A percentile compares a stretch with the other conserved stretches of the same genome.
phyloP scores from a whole-genome alignment of 2,888 invertebrate species.

The Nomada ruficornis region DNA sequence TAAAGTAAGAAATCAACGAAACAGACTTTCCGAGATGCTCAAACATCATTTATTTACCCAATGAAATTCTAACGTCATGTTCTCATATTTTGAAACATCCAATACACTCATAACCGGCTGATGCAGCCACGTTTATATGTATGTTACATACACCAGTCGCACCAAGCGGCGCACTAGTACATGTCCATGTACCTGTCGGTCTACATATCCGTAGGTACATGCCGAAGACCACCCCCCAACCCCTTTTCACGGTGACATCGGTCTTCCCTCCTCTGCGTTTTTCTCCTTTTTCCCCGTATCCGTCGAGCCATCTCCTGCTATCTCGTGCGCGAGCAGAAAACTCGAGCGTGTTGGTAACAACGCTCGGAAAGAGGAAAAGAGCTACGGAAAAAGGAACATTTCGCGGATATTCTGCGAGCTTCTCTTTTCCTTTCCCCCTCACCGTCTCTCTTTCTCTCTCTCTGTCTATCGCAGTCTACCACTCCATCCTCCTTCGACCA shows the following conservation, averaged over 20 bases:
- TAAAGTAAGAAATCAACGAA: background rate
- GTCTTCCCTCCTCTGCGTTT: slow-evolving; percentile 44
- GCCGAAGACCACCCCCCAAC: slow-evolving; percentile 63
- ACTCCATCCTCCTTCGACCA: slow-evolving; percentile 1
- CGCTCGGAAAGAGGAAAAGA: slow-evolving; percentile 64
- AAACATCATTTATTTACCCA: background rate
- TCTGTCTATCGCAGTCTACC: slow-evolving; percentile 4
- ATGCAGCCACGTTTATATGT: slow-evolving; percentile 21
- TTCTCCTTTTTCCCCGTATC: slow-evolving; percentile 49
- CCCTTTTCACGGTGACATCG: slow-evolving; percentile 57
- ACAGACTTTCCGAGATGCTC: background rate
- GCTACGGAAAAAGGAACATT: slow-evolving; percentile 69
- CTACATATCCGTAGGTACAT: slow-evolving; percentile 62
- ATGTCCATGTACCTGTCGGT: slow-evolving; percentile 64
- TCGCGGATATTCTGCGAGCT: slow-evolving; percentile 46
- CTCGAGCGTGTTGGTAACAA: slow-evolving; percentile 70
- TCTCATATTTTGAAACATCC: background rate
- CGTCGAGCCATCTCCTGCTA: slow-evolving; percentile 60
- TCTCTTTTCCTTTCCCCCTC: background rate
- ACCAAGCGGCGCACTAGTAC: slow-evolving; percentile 6
- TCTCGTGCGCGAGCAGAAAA: slow-evolving; percentile 56
- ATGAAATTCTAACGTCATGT: background rate
- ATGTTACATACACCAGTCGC: slow-evolving; percentile 37
- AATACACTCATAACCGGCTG: background rate
- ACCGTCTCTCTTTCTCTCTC: slow-evolving; percentile 11